Evolutionary conservation across 2,113 vertebrate species (phyloP).

Genomic region (Girardinichthys multiradiatus): DNA sequence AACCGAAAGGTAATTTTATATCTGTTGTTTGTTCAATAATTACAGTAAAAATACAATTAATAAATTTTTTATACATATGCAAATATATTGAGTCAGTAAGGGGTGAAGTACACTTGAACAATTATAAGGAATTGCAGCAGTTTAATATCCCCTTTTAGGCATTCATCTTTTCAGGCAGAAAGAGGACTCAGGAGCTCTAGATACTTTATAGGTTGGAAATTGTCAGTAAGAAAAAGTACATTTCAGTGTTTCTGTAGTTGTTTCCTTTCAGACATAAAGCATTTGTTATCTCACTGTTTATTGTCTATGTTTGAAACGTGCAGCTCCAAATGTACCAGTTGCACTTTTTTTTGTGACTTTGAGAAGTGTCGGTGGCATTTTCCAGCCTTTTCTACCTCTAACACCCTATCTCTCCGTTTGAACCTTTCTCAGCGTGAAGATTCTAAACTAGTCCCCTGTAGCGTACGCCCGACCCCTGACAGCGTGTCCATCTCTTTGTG

Average conservation of each 20-base stretch:
- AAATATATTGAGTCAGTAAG: too few species aligned
- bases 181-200: too few species aligned
- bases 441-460: constrained; percentile 22
- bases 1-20: too few species aligned
- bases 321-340: constrained; percentile 13
- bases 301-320: background rate
- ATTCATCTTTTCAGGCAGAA: background rate
- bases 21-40: too few species aligned
- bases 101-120: too few species aligned
- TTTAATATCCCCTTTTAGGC: constrained; percentile 7
- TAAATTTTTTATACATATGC: too few species aligned
- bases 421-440: constrained; percentile 35
- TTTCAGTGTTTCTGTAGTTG: too few species aligned
- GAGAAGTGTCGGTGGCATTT: constrained; percentile 34
- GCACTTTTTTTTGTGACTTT: constrained; percentile 19
- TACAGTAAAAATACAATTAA: too few species aligned
- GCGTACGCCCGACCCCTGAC: constrained; percentile 37
- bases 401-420: constrained; percentile 24
- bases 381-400: background rate
- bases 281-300: background rate
- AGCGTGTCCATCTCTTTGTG: constrained; percentile 52
- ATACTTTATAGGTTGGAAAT: too few species aligned
- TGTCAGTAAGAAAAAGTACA: too few species aligned
- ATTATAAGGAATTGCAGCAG: too few species aligned
- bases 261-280: background rate